Evolutionary conservation across 2,888 invertebrate genomes (phyloP).

Genomic region (Sylvicola cinctus): DNA sequence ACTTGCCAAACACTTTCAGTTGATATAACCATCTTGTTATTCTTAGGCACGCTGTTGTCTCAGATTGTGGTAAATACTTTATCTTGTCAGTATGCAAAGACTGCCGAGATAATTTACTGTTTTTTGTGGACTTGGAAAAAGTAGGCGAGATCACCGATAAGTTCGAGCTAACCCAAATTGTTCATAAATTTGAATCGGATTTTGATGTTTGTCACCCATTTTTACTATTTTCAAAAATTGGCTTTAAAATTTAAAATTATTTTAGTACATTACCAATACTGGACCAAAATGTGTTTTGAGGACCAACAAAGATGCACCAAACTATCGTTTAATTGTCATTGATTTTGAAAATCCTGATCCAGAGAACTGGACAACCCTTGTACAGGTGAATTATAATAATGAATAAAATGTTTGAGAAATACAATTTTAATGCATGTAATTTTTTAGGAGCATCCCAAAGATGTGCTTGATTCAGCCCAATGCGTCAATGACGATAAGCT

Average conservation of each 20-base stretch:
- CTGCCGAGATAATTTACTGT: constrained; percentile 80
- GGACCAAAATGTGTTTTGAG: constrained; percentile 65
- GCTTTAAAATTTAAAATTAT: constrained; percentile 10
- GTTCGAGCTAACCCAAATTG: constrained; percentile 54
- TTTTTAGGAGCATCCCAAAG: constrained; percentile 47
- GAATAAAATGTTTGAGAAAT: neutral
- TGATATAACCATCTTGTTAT: constrained; percentile 10
- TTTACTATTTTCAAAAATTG: constrained; percentile 1
- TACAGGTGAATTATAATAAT: constrained; percentile 31
- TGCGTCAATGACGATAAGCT: constrained; percentile 73
- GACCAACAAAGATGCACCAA: constrained; percentile 86
- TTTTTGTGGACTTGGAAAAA: constrained; percentile 55
- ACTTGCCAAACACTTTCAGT: neutral
- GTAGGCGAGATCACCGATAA: constrained; percentile 38
- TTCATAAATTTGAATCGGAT: constrained; percentile 80
- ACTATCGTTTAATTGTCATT: constrained; percentile 71
- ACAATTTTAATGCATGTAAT: constrained; percentile 1
- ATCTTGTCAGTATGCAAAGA: constrained; percentile 67
- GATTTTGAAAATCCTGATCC: constrained; percentile 50
- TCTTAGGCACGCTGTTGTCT: constrained; percentile 68
- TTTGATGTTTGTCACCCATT: constrained; percentile 46
- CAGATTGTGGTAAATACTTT: constrained; percentile 81
- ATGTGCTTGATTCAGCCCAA: constrained; percentile 78
- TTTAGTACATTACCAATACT: constrained; percentile 76
- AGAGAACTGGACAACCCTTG: constrained; percentile 63